Evolutionary conservation across 2,888 invertebrate species (phyloP), one percentile per base, ranked within the genome.

Genomic region (Drosophila mulleri): DNA sequence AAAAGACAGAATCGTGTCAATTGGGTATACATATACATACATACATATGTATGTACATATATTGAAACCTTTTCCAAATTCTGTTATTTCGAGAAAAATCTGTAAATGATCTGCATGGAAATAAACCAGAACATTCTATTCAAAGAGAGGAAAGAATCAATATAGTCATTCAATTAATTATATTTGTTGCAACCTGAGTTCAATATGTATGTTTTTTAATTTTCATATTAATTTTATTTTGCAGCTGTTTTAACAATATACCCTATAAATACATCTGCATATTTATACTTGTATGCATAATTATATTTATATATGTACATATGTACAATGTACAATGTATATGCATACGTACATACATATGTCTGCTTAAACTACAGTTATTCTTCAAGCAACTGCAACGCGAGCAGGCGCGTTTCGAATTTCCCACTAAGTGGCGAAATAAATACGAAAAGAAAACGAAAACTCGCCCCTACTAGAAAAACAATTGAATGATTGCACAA

Each of bases 401-500:
- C 18, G 20, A 37, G 37, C 52, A 37, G 52, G 7, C n/a, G 8
- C 11, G 54, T 18, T 8, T 54, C 54, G 3, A 26, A 26, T 54
- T 39, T 54, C 41, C 54, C 54, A 54, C 23, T 14, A 35, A 48
- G 37, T 60, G 44, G 59, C 58, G 56, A 39, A 73, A 48, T 32
- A 45, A 73, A 53, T 35, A 32, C 7, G 35, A 62, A 41, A 50
- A 11, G 45, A 42, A 39, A 59, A 62, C 56, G 20, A 32, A 62
- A 65, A 35, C 9, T 32, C 20, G 26, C 50, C 39, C 37, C 62
- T 53, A 37, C 66, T 60, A 61, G 69, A 69, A 63, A 54, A 67
- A 48, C 54, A 67, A 60, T 60, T 57, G 59, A 47, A 62, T n/a
- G 37, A 56, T 77, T 77, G 11, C 72, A 45, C 18, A 72, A 66